Conservation (phyloP, 2,888 invertebrate species). For the Epinotia ramella region DNA sequence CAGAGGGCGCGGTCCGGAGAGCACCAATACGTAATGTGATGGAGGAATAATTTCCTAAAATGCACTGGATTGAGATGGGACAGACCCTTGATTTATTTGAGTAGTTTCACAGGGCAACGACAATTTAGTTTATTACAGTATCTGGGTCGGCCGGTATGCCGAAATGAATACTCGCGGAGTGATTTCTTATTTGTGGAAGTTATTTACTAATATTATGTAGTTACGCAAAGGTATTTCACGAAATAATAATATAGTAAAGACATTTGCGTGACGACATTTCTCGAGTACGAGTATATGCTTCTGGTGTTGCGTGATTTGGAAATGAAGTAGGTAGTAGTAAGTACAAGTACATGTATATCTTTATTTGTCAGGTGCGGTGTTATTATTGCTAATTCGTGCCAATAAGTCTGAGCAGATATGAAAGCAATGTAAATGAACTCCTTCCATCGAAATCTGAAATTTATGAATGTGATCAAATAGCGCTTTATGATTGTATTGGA, state of each 20-base stretch:
- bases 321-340: neutral
- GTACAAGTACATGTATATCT: neutral
- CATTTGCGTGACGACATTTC: neutral
- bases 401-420: neutral
- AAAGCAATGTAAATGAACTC: too few species aligned
- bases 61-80: constrained; percentile 75
- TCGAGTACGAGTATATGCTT: neutral
- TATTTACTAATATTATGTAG: neutral
- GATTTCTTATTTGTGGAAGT: constrained; percentile 25
- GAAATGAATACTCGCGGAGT: constrained; percentile 40
- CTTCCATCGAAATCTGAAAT: too few species aligned
- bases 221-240: constrained; percentile 6
- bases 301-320: neutral
- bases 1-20: constrained; percentile 75
- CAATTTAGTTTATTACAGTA: constrained; percentile 73
- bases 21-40: constrained; percentile 80
- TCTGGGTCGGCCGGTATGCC: constrained; percentile 39
- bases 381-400: neutral
- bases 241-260: neutral
- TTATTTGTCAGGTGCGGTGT: neutral
- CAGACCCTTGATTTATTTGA: constrained; percentile 66
- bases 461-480: too few species aligned
- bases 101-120: constrained; percentile 71
- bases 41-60: constrained; percentile 81
- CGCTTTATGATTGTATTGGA: too few species aligned